Percentiles rank a stretch among this genome's conserved stretches.
phyloP scores from a whole-genome alignment of 2,113 vertebrate species.

The Merops nubicus region DNA sequence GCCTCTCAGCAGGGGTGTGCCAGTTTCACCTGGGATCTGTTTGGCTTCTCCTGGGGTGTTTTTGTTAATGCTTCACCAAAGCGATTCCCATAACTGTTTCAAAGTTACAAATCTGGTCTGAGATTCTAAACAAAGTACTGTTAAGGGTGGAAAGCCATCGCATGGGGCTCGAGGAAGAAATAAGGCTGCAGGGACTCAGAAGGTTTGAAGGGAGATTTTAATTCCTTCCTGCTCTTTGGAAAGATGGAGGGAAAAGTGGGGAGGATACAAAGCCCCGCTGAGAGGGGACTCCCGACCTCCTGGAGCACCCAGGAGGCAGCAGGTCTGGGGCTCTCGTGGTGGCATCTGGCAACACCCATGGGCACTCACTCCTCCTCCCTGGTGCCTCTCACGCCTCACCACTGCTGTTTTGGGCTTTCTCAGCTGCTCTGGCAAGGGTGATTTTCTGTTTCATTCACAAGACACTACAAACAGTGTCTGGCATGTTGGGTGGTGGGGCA shows the following conservation, averaged over 20 bases:
- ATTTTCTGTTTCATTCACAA: too few relatives aligned
- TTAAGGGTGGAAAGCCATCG: neutral
- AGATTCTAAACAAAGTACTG: fast-evolving
- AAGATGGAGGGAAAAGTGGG: neutral
- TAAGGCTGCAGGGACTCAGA: too few relatives aligned
- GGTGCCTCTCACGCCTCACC: fast-evolving
- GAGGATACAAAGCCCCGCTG: neutral
- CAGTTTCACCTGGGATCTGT: fast-evolving
- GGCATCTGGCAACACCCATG: neutral
- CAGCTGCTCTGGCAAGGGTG: too few relatives aligned
- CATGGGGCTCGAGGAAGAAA: neutral
- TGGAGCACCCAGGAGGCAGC: neutral
- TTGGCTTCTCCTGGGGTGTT: fast-evolving
- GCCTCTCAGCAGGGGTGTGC: fast-evolving
- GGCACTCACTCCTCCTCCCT: too few relatives aligned
- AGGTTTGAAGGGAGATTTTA: neutral
- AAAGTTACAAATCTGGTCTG: neutral
- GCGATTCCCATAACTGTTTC: fast-evolving
- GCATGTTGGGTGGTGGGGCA: fast-evolving
- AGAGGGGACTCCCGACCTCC: too few relatives aligned
- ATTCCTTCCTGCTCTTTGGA: neutral
- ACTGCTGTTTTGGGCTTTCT: neutral
- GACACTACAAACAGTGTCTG: neutral
- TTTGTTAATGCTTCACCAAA: neutral
- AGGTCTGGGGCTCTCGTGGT: fast-evolving